phyloP scores from a whole-genome alignment of 2,888 invertebrate genomes.

The Aphelenchoides bicaudatus region DNA sequence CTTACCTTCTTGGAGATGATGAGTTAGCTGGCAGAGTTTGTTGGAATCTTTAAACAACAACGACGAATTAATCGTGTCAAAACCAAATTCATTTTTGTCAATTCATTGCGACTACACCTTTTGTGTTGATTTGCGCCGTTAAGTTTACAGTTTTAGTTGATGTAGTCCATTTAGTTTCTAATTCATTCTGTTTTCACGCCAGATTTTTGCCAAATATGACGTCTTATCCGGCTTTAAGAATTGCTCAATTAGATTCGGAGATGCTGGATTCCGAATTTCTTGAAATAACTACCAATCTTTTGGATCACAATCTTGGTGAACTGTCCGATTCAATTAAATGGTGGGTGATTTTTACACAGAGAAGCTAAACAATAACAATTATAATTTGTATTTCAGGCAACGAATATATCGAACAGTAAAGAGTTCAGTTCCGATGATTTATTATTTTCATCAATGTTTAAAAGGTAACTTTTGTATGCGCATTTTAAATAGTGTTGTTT shows the following conservation, averaged over 20 bases:
- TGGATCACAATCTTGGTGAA: conserved; percentile 10
- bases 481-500: not conserved
- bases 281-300: not conserved
- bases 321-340: conserved; percentile 8
- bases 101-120: no score
- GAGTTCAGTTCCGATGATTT: conserved; percentile 12
- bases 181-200: no score
- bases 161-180: no score
- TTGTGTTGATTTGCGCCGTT: no score
- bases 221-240: not conserved
- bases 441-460: conserved; percentile 6
- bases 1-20: not conserved
- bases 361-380: no score
- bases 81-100: no score
- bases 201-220: no score
- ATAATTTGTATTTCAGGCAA: no score
- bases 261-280: conserved; percentile 13
- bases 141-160: no score
- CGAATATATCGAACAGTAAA: conserved; percentile 12
- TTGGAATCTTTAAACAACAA: not conserved
- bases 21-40: not conserved
- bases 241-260: conserved; percentile 16
- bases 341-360: no score
- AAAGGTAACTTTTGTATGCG: conserved; percentile 7
- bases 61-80: no score